These are phyloP conservation scores for Proterorhinus semilunaris DNA, from an alignment of 2,113 vertebrate genomes.

Conservation along the genomic window DNA sequence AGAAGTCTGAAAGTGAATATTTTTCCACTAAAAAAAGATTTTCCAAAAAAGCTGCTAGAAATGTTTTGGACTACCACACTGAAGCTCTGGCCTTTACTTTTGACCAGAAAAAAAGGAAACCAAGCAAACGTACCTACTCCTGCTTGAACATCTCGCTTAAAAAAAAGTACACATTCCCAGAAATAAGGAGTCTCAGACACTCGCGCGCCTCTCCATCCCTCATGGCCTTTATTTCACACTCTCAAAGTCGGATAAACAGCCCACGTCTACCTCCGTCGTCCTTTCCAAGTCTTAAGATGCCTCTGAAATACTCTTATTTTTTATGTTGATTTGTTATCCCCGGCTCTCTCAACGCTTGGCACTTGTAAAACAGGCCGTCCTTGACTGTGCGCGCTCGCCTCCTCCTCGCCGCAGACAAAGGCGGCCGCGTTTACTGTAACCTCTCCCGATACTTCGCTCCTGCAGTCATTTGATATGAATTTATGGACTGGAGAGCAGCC, in stretches of 20 bases:
- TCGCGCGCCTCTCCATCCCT: slow-evolving; percentile 10
- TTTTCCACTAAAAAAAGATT: too few relatives aligned
- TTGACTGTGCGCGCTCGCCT: slow-evolving; percentile 61
- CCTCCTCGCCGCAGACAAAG: slow-evolving; percentile 66
- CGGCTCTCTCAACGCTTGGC: slow-evolving; percentile 54
- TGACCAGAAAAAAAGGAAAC: too few relatives aligned
- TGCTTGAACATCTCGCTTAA: too few relatives aligned
- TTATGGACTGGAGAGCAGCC: slow-evolving; percentile 75
- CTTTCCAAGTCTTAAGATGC: slow-evolving; percentile 28
- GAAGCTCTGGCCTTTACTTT: too few relatives aligned
- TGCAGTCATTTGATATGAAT: slow-evolving; percentile 78
- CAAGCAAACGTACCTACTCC: too few relatives aligned
- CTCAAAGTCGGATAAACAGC: slow-evolving; percentile 53
- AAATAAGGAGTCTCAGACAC: not conserved
- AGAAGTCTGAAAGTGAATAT: too few relatives aligned
- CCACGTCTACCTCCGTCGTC: slow-evolving; percentile 16
- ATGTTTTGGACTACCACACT: too few relatives aligned
- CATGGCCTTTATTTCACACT: slow-evolving; percentile 40
- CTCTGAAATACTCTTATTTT: slow-evolving; percentile 61
- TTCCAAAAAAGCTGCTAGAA: too few relatives aligned
- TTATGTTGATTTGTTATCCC: slow-evolving; percentile 66
- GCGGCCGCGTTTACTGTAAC: slow-evolving; percentile 65
- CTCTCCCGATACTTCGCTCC: slow-evolving; percentile 67
- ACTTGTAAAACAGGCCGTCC: slow-evolving; percentile 56
- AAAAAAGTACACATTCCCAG: too few relatives aligned